Evolutionary conservation across 2,113 vertebrate species (phyloP).

Genomic region (Sisor rabdophorus): DNA sequence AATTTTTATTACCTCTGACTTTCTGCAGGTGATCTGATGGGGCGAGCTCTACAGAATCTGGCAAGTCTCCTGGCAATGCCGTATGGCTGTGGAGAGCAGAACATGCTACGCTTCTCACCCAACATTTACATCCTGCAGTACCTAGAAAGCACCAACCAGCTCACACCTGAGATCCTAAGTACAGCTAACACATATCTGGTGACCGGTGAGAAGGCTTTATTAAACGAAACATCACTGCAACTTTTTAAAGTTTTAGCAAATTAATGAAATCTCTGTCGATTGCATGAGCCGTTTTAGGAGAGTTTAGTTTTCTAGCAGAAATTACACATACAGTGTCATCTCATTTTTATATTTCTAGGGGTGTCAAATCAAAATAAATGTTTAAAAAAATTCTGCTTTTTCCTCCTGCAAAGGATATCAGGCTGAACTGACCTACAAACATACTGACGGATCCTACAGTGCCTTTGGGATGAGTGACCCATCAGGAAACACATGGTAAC

Average conservation of each 20-base stretch:
- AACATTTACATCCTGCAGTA: slow-evolving; percentile 78
- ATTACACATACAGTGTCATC: too few relatives aligned
- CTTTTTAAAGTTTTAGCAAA: too few relatives aligned
- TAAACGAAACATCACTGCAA: slow-evolving; percentile 61
- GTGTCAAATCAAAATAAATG: too few relatives aligned
- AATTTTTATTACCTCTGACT: too few relatives aligned
- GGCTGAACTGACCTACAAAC: slow-evolving; percentile 79
- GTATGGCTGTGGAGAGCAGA: slow-evolving; percentile 80
- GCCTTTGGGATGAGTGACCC: slow-evolving; percentile 75
- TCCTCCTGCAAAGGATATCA: slow-evolving; percentile 75
- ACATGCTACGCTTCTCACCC: slow-evolving; percentile 80
- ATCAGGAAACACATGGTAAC: slow-evolving; percentile 85
- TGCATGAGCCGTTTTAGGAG: too few relatives aligned
- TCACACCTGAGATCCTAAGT: slow-evolving; percentile 34
- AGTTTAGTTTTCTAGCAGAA: too few relatives aligned
- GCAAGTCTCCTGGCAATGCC: slow-evolving; percentile 74
- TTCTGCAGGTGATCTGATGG: slow-evolving; percentile 76
- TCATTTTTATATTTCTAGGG: neutral
- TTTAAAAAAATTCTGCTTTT: too few relatives aligned
- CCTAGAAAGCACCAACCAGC: slow-evolving; percentile 64
- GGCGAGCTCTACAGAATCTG: slow-evolving; percentile 69
- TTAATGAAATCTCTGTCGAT: too few relatives aligned
- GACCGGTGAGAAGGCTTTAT: slow-evolving; percentile 50
- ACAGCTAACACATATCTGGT: slow-evolving; percentile 32
- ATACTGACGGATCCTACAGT: slow-evolving; percentile 80